Evolutionary conservation across 2,113 vertebrate genomes (phyloP).

Genomic region (Uropsilus gracilis): DNA sequence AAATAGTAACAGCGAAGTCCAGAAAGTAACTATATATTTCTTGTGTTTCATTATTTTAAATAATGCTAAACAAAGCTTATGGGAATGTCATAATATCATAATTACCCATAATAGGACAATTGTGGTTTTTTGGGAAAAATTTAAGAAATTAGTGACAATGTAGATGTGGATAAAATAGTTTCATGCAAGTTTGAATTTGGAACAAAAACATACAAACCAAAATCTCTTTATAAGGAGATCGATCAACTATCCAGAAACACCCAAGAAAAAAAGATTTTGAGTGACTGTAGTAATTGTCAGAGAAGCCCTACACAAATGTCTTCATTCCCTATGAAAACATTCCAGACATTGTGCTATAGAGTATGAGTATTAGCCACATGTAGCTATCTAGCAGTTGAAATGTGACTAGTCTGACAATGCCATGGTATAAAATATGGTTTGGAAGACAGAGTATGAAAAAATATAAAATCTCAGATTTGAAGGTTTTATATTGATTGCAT

Average conservation of each 20-base stretch:
- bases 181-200: not conserved
- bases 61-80: not conserved
- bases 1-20: not conserved
- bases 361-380: not conserved
- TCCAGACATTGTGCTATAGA: not conserved
- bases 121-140: not conserved
- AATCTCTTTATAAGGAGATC: not conserved
- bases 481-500: not conserved
- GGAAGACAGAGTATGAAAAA: not conserved
- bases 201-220: not conserved
- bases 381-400: not conserved
- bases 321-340: not conserved
- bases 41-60: not conserved
- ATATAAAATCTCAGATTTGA: not conserved
- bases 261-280: not conserved
- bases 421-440: not conserved
- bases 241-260: not conserved
- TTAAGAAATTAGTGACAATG: slow-evolving; percentile 22
- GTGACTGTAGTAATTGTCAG: not conserved
- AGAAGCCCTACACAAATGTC: not conserved
- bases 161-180: slow-evolving; percentile 28
- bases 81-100: not conserved
- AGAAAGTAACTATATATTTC: not conserved
- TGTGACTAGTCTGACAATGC: not conserved
- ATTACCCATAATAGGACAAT: not conserved